Base-by-base conservation (phyloP, 2,888 invertebrate genomes). In the Buathra laborator region DNA sequence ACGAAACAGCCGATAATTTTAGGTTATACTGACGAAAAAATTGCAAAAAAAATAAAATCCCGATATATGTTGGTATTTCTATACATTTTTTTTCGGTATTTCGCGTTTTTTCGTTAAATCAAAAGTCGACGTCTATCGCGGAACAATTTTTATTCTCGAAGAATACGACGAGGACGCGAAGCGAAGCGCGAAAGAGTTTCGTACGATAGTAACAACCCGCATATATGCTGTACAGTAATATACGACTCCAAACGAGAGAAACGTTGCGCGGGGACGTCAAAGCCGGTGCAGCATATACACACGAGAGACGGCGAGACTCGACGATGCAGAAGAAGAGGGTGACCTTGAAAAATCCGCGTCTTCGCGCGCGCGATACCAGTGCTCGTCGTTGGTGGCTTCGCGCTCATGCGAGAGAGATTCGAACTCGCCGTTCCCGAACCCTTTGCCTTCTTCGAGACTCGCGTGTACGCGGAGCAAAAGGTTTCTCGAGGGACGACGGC, bases 321-420 rank as follows among this genome's bases (percentile, higher is more conserved):
- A 62, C 71, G 85, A 85, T 81, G 82, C 84, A 81, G 85, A 87
- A 87, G 87, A 89, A 89, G 79, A 88, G 48, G 90, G 74, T 88
- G 90, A 89, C 90, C 90, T 90, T 90, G 90, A 89, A 87, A 83
- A 80, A 85, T 85, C 87, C 86, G 85, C 83, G 86, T 87, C 87
- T 87, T 86, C 87, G 81, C 74, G 77, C 67, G 70, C 71, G 24
- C 43, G 62, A 19, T 14, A 75, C 79, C 74, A 44, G 48, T 62
- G 48, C 67, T 66, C 59, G 56, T 66, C 59, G 56, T n/a, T 72
- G 77, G 43, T 29, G 77, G 32, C 59, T 59, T 37, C 37, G 37
- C 48, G 64, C 48, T 48, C 37, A 51, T 75, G 75, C 29, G 12
- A 43, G 51, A 66, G 37, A 66, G 37, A n/a, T 24, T 62, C 74